Evolutionary conservation across 2,113 vertebrate species (phyloP).

Genomic region (Galbula dea): DNA sequence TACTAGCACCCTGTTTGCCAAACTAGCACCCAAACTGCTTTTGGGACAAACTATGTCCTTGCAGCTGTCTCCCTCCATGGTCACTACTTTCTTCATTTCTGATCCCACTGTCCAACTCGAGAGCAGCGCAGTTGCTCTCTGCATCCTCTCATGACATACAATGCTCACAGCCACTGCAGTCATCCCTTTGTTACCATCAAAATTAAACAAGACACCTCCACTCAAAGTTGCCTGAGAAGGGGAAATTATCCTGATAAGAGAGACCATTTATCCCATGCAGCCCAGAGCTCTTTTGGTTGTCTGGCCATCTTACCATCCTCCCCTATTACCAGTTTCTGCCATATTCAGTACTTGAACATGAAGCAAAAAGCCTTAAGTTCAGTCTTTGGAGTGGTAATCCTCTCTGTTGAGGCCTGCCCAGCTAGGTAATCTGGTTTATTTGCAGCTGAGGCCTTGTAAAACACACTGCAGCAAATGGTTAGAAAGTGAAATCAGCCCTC

Average conservation of each 20-base stretch:
- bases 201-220: not conserved
- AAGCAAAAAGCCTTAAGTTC: not conserved
- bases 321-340: not conserved
- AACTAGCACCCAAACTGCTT: not conserved
- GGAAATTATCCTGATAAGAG: not conserved
- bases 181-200: not conserved
- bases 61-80: not conserved
- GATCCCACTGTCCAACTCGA: not conserved
- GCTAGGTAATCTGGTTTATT: slow-evolving; percentile 2
- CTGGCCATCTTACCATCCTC: not conserved
- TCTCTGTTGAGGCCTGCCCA: not conserved
- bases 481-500: not conserved
- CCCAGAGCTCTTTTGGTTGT: fast-evolving
- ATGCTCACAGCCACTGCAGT: not conserved
- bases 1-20: not conserved
- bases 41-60: not conserved
- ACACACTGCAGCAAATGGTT: not conserved
- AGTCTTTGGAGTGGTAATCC: not conserved
- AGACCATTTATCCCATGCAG: not conserved
- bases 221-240: not conserved
- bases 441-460: not conserved
- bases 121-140: not conserved
- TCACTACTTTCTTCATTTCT: not conserved
- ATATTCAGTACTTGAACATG: not conserved
- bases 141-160: not conserved